Base-by-base conservation (phyloP, 2,797 vertebrate genomes). In the Chaetodon trifasciatus region DNA sequence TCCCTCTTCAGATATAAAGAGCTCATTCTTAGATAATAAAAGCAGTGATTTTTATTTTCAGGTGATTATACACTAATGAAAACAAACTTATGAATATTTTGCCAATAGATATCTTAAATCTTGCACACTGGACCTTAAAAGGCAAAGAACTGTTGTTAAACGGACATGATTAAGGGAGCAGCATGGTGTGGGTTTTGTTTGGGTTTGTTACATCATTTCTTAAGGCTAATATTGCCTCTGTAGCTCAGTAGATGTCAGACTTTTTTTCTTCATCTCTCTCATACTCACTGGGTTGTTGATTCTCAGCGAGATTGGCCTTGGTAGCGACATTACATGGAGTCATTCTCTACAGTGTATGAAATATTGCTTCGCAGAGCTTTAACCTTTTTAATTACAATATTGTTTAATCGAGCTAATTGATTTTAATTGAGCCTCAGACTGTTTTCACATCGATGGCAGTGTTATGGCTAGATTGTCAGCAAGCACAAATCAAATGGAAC, bases 291-390 rank as follows among this genome's bases (percentile, higher is more conserved):
- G 6, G 46, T 46, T 66, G 62, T 79, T 50, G 40, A 79, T 70
- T 67, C 55, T 81, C 52, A 56, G 53, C 58, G 4, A 65, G 58
- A 67, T 49, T 60, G 55, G 53, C 47, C 53, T 83, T 42, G 19
- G 56, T 19, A 55, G 37, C 52, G 35, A 53, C 24, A 61, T 75
- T 53, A 46, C 13, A 42, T 21, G 60, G 40, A 62, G 39, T 68
- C 40, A 66, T 75, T 81, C 61, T 11, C 65, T 65, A 73, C 32
- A 46, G 62, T 83, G 60, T 57, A 65, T 16, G 56, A 78, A 66
- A 47, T 49, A 70, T 77, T 63, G 21, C 53, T 53, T 81, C 32
- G 44, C n/a, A 55, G 47, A 61, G 61, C 64, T 74, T 78, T 73
- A 55, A 83, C 69, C n/a, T n/a, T 44, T 77, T 78, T 65, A 46